Conservation (phyloP, 2,797 vertebrate species). For the Eidolon dupreanum region DNA sequence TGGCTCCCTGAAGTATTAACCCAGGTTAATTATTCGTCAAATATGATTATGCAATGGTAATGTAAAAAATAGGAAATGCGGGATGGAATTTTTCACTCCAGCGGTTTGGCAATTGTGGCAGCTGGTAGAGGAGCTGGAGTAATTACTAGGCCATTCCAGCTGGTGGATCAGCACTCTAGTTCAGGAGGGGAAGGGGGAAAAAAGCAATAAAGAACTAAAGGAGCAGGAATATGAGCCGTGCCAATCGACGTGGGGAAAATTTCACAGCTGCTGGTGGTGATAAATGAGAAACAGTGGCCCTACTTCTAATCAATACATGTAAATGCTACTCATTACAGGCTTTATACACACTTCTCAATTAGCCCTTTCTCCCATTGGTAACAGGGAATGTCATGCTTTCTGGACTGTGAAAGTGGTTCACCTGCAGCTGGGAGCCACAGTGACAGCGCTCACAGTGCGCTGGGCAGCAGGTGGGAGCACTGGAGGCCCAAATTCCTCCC, state of each 20-base stretch:
- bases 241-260: slow-evolving; percentile 88
- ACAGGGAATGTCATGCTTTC: slow-evolving; percentile 93
- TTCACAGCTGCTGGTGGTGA: slow-evolving; percentile 91
- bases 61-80: slow-evolving; percentile 90
- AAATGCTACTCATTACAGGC: slow-evolving; percentile 92
- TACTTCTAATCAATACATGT: slow-evolving; percentile 94
- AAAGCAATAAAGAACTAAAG: slow-evolving; percentile 87
- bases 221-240: slow-evolving; percentile 87
- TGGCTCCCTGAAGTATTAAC: slow-evolving; percentile 91
- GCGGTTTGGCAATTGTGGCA: slow-evolving; percentile 92
- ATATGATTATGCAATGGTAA: slow-evolving; percentile 94
- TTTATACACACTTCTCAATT: slow-evolving; percentile 93
- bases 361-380: slow-evolving; percentile 91
- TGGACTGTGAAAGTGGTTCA: slow-evolving; percentile 95
- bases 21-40: slow-evolving; percentile 95
- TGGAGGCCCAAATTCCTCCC: slow-evolving; percentile 79
- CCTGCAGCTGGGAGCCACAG: slow-evolving; percentile 86
- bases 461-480: slow-evolving; percentile 88
- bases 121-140: slow-evolving; percentile 89
- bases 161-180: slow-evolving; percentile 87
- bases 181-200: slow-evolving; percentile 74
- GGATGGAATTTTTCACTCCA: slow-evolving; percentile 96
- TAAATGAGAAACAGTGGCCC: slow-evolving; percentile 89
- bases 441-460: slow-evolving; percentile 48
- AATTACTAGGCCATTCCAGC: slow-evolving; percentile 91